phyloP scores from a whole-genome alignment of 2,888 invertebrate species.

The Cinara cedri region DNA sequence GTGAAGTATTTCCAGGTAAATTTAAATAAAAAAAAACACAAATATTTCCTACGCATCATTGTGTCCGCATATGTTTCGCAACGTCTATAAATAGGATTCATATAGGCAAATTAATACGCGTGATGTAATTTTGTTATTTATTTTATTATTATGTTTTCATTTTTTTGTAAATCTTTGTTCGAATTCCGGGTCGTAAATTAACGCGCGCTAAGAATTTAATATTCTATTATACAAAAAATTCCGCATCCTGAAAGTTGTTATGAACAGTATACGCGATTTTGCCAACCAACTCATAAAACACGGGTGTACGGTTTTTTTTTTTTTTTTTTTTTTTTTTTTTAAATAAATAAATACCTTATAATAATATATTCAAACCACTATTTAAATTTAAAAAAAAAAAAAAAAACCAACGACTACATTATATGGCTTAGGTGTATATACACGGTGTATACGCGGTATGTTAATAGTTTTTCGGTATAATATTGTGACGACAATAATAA shows the following conservation, averaged over 20 bases:
- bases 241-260: not conserved
- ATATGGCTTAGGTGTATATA: no score
- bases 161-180: no score
- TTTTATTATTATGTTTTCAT: no score
- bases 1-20: no score
- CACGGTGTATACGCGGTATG: not conserved
- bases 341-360: not conserved
- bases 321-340: not conserved
- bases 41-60: no score
- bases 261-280: not conserved
- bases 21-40: no score
- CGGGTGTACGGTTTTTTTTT: no score
- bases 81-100: no score
- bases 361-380: not conserved
- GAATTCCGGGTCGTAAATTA: not conserved
- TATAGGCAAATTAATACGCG: no score
- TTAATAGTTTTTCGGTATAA: not conserved
- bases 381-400: conserved; percentile 1
- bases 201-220: conserved; percentile 4
- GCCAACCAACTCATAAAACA: conserved; percentile 26
- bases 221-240: not conserved
- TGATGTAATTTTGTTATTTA: no score
- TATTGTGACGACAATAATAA: not conserved
- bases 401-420: no score
- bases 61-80: no score